phyloP scores from a whole-genome alignment of 2,113 vertebrate genomes.

The Oplegnathus fasciatus region DNA sequence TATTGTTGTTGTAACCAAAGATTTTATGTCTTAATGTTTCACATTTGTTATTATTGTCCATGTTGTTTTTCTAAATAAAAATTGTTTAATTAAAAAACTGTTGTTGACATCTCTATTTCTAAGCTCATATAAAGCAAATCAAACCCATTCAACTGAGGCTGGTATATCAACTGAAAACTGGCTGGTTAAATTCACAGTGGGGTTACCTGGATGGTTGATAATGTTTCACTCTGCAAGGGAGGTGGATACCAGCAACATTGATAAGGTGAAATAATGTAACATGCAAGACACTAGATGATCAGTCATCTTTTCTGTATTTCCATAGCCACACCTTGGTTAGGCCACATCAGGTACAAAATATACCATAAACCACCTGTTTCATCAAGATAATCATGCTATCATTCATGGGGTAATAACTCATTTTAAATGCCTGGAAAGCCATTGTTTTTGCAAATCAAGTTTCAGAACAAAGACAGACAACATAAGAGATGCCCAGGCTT shows the following conservation, averaged over 20 bases:
- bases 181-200: background rate
- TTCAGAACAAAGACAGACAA: background rate
- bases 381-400: background rate
- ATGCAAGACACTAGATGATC: background rate
- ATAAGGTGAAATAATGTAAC: background rate
- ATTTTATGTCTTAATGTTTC: slow-evolving; percentile 62
- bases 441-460: background rate
- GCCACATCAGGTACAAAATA: background rate
- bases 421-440: background rate
- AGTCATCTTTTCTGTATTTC: no score
- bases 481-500: background rate
- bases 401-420: background rate
- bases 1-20: slow-evolving; percentile 78
- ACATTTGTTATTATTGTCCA: slow-evolving; percentile 65
- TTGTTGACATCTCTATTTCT: slow-evolving; percentile 8
- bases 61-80: slow-evolving; percentile 85
- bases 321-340: no score
- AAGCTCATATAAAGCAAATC: background rate
- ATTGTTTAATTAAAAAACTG: slow-evolving; percentile 62
- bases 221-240: background rate
- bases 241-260: background rate
- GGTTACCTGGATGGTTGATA: background rate
- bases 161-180: background rate
- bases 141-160: background rate
- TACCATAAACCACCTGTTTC: background rate